Conservation (phyloP, 2,113 vertebrate genomes). For the Argyrosomus japonicus region DNA sequence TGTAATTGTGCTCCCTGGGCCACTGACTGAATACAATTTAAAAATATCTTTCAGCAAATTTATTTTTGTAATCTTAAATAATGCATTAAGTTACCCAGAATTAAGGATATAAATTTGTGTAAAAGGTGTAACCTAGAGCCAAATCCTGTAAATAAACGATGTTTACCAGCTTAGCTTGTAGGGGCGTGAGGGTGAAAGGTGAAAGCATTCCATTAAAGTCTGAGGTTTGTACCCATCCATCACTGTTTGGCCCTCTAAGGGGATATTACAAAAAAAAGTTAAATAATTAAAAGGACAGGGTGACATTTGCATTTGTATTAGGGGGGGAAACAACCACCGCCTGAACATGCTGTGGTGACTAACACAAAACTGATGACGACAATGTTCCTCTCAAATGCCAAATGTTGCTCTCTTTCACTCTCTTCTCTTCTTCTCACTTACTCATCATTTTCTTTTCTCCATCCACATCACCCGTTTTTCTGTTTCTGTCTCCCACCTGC, state of each 20-base stretch:
- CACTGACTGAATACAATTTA: neutral
- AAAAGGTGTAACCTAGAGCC: slow-evolving; percentile 13
- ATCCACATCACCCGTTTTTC: neutral
- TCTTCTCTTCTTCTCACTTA: slow-evolving; percentile 18
- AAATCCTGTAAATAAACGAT: slow-evolving; percentile 23
- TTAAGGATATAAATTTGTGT: neutral
- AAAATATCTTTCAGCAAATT: slow-evolving; percentile 26
- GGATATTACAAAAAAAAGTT: slow-evolving; percentile 14
- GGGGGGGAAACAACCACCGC: slow-evolving; percentile 37
- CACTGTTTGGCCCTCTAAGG: slow-evolving; percentile 19
- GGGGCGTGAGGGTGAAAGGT: slow-evolving; percentile 17
- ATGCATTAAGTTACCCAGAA: neutral
- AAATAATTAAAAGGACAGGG: slow-evolving; percentile 60
- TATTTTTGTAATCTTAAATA: slow-evolving; percentile 28
- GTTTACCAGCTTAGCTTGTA: slow-evolving; percentile 23
- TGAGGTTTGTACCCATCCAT: slow-evolving; percentile 48
- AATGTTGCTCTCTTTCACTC: slow-evolving; percentile 44
- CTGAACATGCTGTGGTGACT: slow-evolving; percentile 51
- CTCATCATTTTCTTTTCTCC: slow-evolving; percentile 35
- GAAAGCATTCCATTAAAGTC: slow-evolving; percentile 46
- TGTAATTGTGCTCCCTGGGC: neutral
- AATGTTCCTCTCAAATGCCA: slow-evolving; percentile 63
- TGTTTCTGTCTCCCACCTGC: slow-evolving; percentile 4
- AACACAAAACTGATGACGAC: slow-evolving; percentile 53
- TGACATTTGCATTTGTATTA: slow-evolving; percentile 70